Conservation (phyloP, 2,888 invertebrate genomes). For the Meganola albula region DNA sequence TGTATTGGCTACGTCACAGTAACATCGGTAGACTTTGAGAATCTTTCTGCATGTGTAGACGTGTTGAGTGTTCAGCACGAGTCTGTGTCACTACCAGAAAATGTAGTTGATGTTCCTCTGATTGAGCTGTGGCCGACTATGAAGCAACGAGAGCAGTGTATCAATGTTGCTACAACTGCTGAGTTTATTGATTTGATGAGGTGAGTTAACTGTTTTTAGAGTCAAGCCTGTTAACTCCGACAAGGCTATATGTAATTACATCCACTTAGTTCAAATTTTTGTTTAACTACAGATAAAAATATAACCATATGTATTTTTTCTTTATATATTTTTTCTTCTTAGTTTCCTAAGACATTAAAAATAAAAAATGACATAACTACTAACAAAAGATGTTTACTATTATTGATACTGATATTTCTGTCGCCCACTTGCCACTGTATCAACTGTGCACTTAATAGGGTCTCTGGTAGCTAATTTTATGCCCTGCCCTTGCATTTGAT, state of each 20-base stretch:
- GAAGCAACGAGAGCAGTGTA: constrained; percentile 75
- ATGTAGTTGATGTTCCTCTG: constrained; percentile 77
- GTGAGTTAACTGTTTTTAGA: constrained; percentile 26
- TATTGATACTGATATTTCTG: no score
- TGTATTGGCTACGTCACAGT: constrained; percentile 80
- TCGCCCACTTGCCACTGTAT: no score
- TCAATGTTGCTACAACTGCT: constrained; percentile 79
- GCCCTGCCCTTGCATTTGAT: no score
- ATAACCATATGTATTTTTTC: no score
- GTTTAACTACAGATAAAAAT: no score
- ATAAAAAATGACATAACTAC: no score
- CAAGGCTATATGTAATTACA: not conserved
- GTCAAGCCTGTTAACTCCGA: not conserved
- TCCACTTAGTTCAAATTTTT: no score
- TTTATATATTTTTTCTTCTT: no score
- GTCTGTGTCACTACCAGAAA: constrained; percentile 77
- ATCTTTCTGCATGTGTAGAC: constrained; percentile 76
- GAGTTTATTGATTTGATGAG: constrained; percentile 80
- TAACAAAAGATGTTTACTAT: no score
- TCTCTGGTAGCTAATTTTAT: no score
- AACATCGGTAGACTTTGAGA: constrained; percentile 73
- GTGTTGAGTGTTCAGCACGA: constrained; percentile 82
- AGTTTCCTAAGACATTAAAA: no score
- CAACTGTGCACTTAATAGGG: no score
- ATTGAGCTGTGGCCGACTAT: constrained; percentile 81